These are phyloP conservation scores for Phoxinus phoxinus DNA, from an alignment of 2,113 vertebrate species.

Conservation along the genomic window DNA sequence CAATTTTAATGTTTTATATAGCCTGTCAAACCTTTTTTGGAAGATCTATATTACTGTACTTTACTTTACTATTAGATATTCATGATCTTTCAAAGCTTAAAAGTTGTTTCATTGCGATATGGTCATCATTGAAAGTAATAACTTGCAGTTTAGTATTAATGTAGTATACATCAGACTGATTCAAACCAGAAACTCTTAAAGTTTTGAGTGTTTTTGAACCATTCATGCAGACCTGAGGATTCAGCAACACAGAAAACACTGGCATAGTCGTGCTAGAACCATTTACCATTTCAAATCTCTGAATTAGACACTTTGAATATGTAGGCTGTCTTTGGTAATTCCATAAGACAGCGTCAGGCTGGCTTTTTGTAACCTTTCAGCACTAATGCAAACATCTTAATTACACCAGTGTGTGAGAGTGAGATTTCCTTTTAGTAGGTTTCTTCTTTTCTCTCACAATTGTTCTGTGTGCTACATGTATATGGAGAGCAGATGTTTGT, in stretches of 20 bases:
- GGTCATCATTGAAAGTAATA: not conserved
- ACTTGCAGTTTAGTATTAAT: not conserved
- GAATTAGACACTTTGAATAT: not conserved
- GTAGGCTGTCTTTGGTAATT: slow-evolving; percentile 14
- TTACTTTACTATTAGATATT: not conserved
- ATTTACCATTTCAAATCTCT: not conserved
- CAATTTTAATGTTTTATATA: too few species aligned
- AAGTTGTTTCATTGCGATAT: not conserved
- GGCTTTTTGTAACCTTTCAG: slow-evolving; percentile 23
- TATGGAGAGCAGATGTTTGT: slow-evolving; percentile 52
- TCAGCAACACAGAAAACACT: not conserved
- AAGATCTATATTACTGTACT: not conserved
- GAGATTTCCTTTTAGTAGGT: slow-evolving; percentile 39
- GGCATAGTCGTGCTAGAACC: not conserved
- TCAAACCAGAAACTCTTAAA: not conserved
- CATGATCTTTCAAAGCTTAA: not conserved
- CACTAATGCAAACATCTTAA: slow-evolving; percentile 24
- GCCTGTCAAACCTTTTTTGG: too few species aligned
- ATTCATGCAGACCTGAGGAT: not conserved
- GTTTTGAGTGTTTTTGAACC: not conserved
- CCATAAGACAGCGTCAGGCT: not conserved
- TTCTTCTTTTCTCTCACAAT: slow-evolving; percentile 37
- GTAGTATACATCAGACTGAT: not conserved
- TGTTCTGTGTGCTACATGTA: slow-evolving; percentile 4
- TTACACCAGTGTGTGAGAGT: slow-evolving; percentile 22